These are phyloP conservation scores for Heliconius ismenius DNA, from an alignment of 2,888 invertebrate genomes.

Conservation along the genomic window DNA sequence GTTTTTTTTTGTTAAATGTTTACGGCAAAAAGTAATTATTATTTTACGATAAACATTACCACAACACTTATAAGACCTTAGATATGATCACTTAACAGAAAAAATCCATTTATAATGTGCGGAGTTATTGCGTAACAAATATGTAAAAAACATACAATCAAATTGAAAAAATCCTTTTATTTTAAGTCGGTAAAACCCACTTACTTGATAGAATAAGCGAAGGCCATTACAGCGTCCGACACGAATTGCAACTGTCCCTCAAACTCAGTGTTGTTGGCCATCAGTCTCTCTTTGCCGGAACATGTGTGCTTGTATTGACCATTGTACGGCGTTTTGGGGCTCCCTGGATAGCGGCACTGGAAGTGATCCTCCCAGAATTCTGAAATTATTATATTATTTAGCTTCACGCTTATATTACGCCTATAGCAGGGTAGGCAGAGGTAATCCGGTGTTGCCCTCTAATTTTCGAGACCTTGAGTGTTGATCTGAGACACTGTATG, in stretches of 20 bases:
- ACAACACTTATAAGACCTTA: no score
- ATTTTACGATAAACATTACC: no score
- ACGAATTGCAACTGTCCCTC: conserved; percentile 98
- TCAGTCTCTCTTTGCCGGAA: conserved; percentile 89
- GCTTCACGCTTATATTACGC: no score
- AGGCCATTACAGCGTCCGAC: conserved; percentile 97
- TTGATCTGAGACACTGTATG: no score
- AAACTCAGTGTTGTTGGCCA: conserved; percentile 89
- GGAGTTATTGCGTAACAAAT: not conserved
- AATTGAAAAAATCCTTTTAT: not conserved
- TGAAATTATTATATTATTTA: conserved; percentile 56
- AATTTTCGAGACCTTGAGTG: no score
- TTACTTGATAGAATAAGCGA: conserved; percentile 93
- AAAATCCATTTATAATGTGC: not conserved
- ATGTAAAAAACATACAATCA: not conserved
- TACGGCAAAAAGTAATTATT: no score
- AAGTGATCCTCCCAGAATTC: conserved; percentile 98
- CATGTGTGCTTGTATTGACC: conserved; percentile 86
- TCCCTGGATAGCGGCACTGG: conserved; percentile 91
- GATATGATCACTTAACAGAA: no score
- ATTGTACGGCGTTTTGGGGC: conserved; percentile 91
- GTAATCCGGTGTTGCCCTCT: not conserved
- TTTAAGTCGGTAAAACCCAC: conserved; percentile 31
- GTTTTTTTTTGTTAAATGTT: no score
- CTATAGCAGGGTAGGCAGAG: not conserved